Evolutionary conservation across 2,888 invertebrate genomes (phyloP).

Genomic region (Drosophila prolongata): DNA sequence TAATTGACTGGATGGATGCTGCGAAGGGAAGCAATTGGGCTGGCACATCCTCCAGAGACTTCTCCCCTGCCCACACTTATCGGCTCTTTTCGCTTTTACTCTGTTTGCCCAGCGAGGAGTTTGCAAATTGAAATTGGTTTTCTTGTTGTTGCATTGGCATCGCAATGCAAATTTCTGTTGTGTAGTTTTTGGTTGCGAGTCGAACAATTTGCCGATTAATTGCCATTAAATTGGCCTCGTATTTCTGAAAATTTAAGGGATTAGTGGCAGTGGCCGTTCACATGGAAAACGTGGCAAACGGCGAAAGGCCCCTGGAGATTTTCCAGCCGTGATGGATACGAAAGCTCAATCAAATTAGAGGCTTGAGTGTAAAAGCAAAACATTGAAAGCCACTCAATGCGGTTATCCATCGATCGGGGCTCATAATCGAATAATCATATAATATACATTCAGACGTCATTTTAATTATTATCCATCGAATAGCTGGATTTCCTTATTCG

Average conservation of each 20-base stretch:
- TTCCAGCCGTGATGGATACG: slow-evolving; percentile 20
- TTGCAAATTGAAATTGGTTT: slow-evolving; percentile 38
- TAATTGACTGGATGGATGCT: slow-evolving; percentile 30
- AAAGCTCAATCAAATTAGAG: slow-evolving; percentile 30
- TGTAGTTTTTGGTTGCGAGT: slow-evolving; percentile 23
- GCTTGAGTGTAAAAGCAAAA: slow-evolving; percentile 21
- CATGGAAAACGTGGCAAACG: not conserved
- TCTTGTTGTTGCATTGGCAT: slow-evolving; percentile 3
- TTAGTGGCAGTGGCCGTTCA: slow-evolving; percentile 33
- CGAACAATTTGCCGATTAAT: slow-evolving; percentile 54
- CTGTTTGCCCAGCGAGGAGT: slow-evolving; percentile 23
- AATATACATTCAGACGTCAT: not conserved
- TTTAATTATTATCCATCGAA: slow-evolving; percentile 12
- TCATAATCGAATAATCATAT: slow-evolving; percentile 14
- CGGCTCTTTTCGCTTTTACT: slow-evolving; percentile 2
- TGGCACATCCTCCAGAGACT: slow-evolving; percentile 4
- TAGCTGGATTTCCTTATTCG: not conserved
- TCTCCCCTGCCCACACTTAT: not conserved
- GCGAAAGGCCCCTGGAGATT: slow-evolving; percentile 9
- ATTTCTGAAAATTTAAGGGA: slow-evolving; percentile 51
- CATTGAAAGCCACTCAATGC: slow-evolving; percentile 53
- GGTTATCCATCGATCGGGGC: slow-evolving; percentile 13
- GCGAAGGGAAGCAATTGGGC: not conserved
- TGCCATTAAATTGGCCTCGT: slow-evolving; percentile 48
- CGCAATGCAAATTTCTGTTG: slow-evolving; percentile 18